Evolutionary conservation across 2,113 vertebrate genomes (phyloP), one percentile per base, ranked within the genome.

Genomic region (Oncorhynchus kisutch): DNA sequence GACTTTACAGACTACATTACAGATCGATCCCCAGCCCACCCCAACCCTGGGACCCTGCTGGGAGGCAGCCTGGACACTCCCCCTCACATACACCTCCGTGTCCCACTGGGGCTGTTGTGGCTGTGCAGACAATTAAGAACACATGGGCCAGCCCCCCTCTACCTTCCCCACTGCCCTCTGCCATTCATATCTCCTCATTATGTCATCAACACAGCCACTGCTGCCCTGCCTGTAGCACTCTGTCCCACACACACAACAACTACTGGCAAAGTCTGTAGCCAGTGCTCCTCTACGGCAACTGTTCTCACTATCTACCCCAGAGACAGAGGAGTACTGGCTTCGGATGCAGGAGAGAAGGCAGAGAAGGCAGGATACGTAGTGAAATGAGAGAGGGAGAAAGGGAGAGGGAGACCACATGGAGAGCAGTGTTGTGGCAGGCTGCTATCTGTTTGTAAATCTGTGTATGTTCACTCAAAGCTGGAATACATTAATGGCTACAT

Each of bases 401-500:
- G 39, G 34, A 39, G 34, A 8, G 34, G 39, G 39, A 11, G 39
- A 45, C 39, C 39, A 45, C 9, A 45, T 45, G 79, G 78, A 72
- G 89, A 84, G 86, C 81, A 39, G 75, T 29, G 78, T 59, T 82
- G 81, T 87, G 88, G 81, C 70, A 82, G 82, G 81, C 85, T 82
- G 86, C 39, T 45, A 45, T 82, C 73, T 88, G 83, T 87, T 62
- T 85, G 86, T 88, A 91, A 91, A 88, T 90, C 90, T 88, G 86
- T 77, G 85, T 85, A 74, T 75, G 80, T 84, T 78, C 82, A 77
- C 84, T 87, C 84, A 54, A 82, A 87, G 73, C 85, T 88, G 82
- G 89, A 89, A 90, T 88, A 90, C 89, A 90, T 92, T 83, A 91
- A 88, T 90, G 78, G 82, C 81, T 85, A 85, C 90, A 85, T 86